These are phyloP conservation scores for Oxyruncus cristatus DNA, from an alignment of 2,113 vertebrate genomes.

Conservation along the genomic window DNA sequence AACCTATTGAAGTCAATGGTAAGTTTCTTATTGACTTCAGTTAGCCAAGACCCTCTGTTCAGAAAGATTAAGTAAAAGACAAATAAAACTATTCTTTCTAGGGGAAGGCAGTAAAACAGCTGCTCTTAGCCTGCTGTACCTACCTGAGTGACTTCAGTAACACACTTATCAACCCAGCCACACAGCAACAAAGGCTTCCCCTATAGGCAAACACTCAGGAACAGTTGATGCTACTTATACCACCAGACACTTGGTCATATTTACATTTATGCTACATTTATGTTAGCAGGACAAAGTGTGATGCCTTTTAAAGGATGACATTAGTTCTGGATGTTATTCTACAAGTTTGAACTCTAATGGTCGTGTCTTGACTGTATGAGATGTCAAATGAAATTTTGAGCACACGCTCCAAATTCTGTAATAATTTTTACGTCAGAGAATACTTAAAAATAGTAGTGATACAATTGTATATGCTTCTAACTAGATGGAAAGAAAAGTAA, in stretches of 20 bases:
- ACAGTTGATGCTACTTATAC: background rate
- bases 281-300: background rate
- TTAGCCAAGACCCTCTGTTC: background rate
- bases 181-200: background rate
- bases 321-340: background rate
- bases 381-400: background rate
- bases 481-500: background rate
- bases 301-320: background rate
- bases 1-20: background rate
- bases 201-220: background rate
- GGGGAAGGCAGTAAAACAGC: background rate
- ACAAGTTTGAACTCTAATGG: background rate
- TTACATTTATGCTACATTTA: background rate
- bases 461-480: background rate
- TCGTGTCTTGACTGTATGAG: background rate
- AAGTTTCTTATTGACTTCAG: constrained; percentile 16
- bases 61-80: constrained; percentile 26
- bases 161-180: background rate
- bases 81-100: constrained; percentile 15
- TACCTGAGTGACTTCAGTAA: background rate
- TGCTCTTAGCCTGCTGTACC: background rate
- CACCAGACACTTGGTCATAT: background rate
- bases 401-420: background rate
- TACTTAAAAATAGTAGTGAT: background rate
- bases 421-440: background rate